Evolutionary conservation across 2,113 vertebrate genomes (phyloP), one percentile per base, ranked within the genome.

Genomic region (Sitta europaea): DNA sequence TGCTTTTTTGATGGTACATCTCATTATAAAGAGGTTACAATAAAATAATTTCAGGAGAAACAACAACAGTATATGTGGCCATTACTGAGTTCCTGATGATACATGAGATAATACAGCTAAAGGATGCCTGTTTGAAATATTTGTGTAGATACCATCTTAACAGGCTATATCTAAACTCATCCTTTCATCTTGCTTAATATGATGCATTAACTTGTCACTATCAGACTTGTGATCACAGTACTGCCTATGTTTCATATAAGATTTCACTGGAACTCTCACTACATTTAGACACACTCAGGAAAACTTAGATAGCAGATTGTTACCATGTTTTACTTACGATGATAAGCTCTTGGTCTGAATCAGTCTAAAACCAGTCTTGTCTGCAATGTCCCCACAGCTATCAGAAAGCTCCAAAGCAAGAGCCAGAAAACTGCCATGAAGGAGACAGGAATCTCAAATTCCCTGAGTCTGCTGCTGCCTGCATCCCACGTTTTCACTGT

Each of bases 401-500:
- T n/a, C n/a, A 79, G 42, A 88, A 90, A 97, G 20, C 36, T 88
- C 78, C 45, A 81, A 77, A 78, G 87, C 36, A 75, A 94, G 57
- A 97, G 66, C 31, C 63, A 96, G 61, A 96, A 93, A 86, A 12
- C 33, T 90, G 45, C 88, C 95, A 54, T 36, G 42, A 82, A 96
- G 91, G 94, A 86, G 47, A 94, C 51, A 14, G 61, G 66, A 92
- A 68, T 48, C 40, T 80, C 67, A 83, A 83, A 94, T 19, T 80
- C 75, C 48, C 78, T 1, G 0, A 90, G 79, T 42, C 68, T 4
- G 0, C 59, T 45, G 59, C 67, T 94, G 59, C 78, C 43, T 70
- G 50, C 70, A 61, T 40, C 92, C 51, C 48, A 76, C 51, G 28
- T 90, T 67, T 78, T 50, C 73, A 71, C 65, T 93, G 85, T 36